Conservation (phyloP, 2,113 vertebrate genomes). For the Trogon melanurus region DNA sequence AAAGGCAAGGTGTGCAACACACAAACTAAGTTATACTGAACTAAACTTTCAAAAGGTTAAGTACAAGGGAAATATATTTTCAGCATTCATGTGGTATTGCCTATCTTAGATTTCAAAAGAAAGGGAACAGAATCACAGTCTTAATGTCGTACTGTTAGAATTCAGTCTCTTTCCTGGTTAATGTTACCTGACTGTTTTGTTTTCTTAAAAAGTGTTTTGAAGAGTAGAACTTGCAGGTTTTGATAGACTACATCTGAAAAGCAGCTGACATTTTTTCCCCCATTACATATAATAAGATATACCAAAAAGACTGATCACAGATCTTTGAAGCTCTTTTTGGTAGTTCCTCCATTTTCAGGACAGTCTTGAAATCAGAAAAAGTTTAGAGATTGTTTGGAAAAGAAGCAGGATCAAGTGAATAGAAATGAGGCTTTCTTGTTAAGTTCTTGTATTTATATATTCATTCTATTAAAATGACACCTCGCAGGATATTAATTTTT, state of each 20-base stretch:
- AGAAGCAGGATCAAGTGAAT: not conserved
- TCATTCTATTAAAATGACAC: not conserved
- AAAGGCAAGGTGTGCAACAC: not conserved
- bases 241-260: not conserved
- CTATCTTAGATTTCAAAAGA: not conserved
- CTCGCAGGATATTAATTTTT: not conserved
- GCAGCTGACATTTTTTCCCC: not conserved
- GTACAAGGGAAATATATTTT: not conserved
- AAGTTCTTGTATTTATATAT: not conserved
- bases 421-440: not conserved
- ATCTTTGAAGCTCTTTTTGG: not conserved
- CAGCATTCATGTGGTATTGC: not conserved
- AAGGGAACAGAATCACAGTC: not conserved
- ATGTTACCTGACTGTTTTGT: not conserved
- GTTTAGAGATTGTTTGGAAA: not conserved
- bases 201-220: not conserved
- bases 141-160: not conserved
- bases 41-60: not conserved
- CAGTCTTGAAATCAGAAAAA: not conserved
- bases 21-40: not conserved
- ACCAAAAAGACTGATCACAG: not conserved
- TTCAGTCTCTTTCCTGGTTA: not conserved
- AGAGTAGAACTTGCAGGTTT: not conserved
- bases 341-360: not conserved
- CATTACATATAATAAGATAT: not conserved